Conservation (phyloP, 2,113 vertebrate species). For the Pteropus alecto region DNA sequence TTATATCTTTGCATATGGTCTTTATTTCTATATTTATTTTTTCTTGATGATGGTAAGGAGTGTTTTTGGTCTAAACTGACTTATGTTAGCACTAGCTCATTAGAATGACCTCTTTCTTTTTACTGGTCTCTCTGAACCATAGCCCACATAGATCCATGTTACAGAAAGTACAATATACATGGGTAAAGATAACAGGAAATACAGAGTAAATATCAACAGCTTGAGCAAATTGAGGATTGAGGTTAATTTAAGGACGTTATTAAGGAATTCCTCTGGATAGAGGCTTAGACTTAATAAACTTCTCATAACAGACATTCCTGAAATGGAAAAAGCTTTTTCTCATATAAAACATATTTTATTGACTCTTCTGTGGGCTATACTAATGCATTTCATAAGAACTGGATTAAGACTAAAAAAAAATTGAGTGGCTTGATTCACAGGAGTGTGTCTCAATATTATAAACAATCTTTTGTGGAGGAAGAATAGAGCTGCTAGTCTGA, state of each 20-base stretch:
- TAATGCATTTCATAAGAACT: neutral
- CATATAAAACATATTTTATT: slow-evolving; percentile 6
- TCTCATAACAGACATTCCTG: neutral
- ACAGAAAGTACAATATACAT: neutral
- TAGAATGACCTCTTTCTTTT: neutral
- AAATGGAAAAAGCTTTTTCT: neutral
- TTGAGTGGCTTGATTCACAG: neutral
- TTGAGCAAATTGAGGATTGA: neutral
- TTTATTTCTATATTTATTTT: neutral
- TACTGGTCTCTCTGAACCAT: neutral
- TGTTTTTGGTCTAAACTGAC: neutral
- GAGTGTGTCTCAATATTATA: neutral
- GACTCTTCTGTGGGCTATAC: neutral
- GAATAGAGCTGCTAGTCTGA: neutral
- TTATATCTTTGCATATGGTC: neutral
- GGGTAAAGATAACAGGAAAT: neutral
- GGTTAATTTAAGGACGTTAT: neutral
- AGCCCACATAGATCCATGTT: neutral
- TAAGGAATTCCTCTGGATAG: neutral
- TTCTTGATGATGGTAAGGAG: neutral
- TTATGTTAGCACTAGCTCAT: neutral
- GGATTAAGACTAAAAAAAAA: neutral
- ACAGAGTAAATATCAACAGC: neutral
- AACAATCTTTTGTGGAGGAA: neutral
- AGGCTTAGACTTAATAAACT: neutral